A percentile compares a stretch with the other conserved stretches of the same genome.
Evolutionary conservation across 2,797 vertebrate species (phyloP).

Genomic region (Gambusia yucatana): DNA sequence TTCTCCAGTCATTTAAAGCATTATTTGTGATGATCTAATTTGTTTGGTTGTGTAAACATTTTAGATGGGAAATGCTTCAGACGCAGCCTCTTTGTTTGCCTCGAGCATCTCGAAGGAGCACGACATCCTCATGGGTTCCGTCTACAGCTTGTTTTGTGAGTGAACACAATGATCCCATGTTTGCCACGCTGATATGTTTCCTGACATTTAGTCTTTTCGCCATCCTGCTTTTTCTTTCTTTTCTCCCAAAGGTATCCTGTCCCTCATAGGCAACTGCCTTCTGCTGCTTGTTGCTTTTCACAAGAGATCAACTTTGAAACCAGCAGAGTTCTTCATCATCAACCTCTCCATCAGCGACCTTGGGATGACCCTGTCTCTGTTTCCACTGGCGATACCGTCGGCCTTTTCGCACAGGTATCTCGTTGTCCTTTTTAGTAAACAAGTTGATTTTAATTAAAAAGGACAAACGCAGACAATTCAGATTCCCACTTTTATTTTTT

Average conservation of each 20-base stretch:
- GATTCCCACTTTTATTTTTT: no score
- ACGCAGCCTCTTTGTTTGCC: slow-evolving; percentile 72
- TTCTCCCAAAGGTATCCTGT: slow-evolving; percentile 76
- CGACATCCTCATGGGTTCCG: slow-evolving; percentile 84
- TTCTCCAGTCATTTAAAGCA: background rate
- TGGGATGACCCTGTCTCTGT: slow-evolving; percentile 86
- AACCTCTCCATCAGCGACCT: slow-evolving; percentile 90
- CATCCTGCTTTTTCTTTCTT: background rate
- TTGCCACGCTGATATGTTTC: background rate
- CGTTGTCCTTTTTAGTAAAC: background rate
- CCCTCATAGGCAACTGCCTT: slow-evolving; percentile 82
- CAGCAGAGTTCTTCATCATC: slow-evolving; percentile 89
- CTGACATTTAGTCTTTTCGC: background rate
- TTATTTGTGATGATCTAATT: slow-evolving; percentile 9
- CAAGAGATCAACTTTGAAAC: slow-evolving; percentile 87
- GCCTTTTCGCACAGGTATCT: slow-evolving; percentile 86
- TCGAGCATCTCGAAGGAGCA: slow-evolving; percentile 85
- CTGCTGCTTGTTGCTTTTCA: slow-evolving; percentile 87
- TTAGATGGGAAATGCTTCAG: slow-evolving; percentile 87
- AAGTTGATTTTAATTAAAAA: background rate
- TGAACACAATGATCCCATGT: slow-evolving; percentile 10
- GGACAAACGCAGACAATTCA: no score
- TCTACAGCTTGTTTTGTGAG: slow-evolving; percentile 87
- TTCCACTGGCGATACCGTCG: slow-evolving; percentile 87
- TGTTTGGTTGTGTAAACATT: slow-evolving; percentile 29